Base-by-base conservation (phyloP, 2,888 invertebrate genomes). In the Suillia variegata region DNA sequence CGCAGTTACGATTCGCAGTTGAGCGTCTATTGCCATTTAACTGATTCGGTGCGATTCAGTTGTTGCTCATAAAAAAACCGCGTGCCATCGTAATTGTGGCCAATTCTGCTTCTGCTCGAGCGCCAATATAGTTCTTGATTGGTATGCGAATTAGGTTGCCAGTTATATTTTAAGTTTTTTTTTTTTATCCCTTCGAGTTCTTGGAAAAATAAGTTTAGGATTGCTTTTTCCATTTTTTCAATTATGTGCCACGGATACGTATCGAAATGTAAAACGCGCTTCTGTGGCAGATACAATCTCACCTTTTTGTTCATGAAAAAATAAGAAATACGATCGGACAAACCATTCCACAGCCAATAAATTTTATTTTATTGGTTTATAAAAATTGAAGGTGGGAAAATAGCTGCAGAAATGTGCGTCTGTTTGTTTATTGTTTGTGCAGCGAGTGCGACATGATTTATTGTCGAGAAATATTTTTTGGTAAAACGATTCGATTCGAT, bases 51-150 rank as follows among this genome's bases (percentile, higher is more conserved):
- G 5, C 10, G 6, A 26, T 26, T 10, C 26, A 6, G 26, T 10
- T 26, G 26, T 5, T 10, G 10, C 26, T 10, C 26, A 26, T 26
- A 26, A 26, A 6, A 5, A 26, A 26, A 26, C 26, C 26, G 26
- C 10, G 59, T 55, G 61, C 56, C 58, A 62, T 57, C 65, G 71
- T 72, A 74, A 72, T 72, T 72, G 71, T 73, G 73, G 74, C 68
- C 70, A 73, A 72, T 72, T 71, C 73, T 71, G 70, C 72, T 74
- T 74, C 61, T 65, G 71, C 73, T 72, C 73, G 69, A 72, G 70
- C 63, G 67, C 59, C 63, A 68, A 56, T 56, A 52, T 49, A 38
- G n/a, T 38, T 38, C 62, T 70, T 69, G 54, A 57, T 57, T 52
- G 51, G 57, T 57, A 53, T 57, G 47, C 47, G 52, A 31, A 57